Conservation (phyloP, 2,888 invertebrate species). For the Oligia fasciuncula region DNA sequence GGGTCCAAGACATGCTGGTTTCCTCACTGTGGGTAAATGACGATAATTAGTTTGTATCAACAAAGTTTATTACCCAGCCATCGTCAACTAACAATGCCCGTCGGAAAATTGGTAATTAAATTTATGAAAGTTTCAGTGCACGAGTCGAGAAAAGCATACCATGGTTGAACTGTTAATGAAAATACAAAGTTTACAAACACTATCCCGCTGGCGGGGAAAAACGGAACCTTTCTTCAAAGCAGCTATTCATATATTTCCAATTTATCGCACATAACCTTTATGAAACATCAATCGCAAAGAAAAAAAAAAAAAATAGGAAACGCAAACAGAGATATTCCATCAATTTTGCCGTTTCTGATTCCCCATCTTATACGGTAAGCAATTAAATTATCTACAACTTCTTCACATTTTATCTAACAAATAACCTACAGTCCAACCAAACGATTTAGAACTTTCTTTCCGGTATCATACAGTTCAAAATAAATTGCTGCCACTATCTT, state of each 20-base stretch:
- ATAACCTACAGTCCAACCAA: neutral
- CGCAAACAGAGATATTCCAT: conserved; percentile 17
- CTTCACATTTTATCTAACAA: conserved; percentile 44
- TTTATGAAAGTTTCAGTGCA: neutral
- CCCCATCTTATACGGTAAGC: conserved; percentile 49
- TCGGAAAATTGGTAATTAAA: neutral
- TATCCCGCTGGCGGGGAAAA: neutral
- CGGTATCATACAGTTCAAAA: conserved; percentile 24
- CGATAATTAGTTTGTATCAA: neutral
- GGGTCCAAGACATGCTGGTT: too few relatives aligned
- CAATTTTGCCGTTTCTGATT: conserved; percentile 46
- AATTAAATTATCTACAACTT: conserved; percentile 60
- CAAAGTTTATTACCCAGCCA: neutral
- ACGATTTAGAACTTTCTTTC: conserved; percentile 26
- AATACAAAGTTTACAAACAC: conserved; percentile 8
- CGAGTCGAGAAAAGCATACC: neutral
- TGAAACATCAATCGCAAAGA: conserved; percentile 4
- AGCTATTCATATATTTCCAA: neutral
- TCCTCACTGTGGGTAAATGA: neutral
- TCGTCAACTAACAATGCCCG: neutral
- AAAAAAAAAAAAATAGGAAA: conserved; percentile 4
- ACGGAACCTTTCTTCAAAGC: neutral
- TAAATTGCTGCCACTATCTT: conserved; percentile 6
- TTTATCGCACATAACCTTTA: neutral
- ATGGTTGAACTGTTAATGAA: neutral